Percentiles rank a stretch among this genome's conserved stretches.
phyloP scores from a whole-genome alignment of 2,888 invertebrate species.

The Chloromyia formosa region DNA sequence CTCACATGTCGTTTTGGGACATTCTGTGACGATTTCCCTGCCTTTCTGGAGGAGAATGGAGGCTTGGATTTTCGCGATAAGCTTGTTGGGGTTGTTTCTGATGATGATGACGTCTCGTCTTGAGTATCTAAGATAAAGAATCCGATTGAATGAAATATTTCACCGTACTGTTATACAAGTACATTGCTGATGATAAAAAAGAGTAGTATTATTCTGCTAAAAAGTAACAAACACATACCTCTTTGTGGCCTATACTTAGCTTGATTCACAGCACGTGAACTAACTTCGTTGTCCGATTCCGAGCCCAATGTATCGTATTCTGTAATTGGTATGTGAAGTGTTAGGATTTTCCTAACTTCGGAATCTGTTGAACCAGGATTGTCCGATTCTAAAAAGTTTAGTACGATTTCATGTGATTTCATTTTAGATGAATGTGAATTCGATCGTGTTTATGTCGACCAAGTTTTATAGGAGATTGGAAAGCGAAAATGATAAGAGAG shows the following conservation, averaged over 20 bases:
- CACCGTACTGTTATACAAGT: too few relatives aligned
- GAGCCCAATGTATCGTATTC: constrained; percentile 88
- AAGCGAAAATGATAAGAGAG: background rate
- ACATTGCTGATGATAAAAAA: background rate
- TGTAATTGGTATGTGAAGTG: constrained; percentile 91
- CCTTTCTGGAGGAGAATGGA: constrained; percentile 76
- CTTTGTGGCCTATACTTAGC: constrained; percentile 64
- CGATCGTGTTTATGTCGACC: constrained; percentile 40
- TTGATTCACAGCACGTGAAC: constrained; percentile 70
- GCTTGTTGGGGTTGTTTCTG: constrained; percentile 78
- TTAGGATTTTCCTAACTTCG: constrained; percentile 92
- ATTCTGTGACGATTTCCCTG: constrained; percentile 67
- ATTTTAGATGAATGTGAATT: constrained; percentile 44
- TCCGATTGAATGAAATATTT: constrained; percentile 14
- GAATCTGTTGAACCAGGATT: constrained; percentile 95
- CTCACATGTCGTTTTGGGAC: constrained; percentile 76
- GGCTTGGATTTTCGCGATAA: constrained; percentile 75
- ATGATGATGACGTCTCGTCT: constrained; percentile 81
- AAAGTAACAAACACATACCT: constrained; percentile 55
- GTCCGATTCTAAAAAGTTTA: constrained; percentile 81
- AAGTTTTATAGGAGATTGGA: background rate
- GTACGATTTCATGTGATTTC: constrained; percentile 63
- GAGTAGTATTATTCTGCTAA: constrained; percentile 34
- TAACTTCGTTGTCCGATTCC: constrained; percentile 82
- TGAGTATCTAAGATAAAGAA: constrained; percentile 67